Base-by-base conservation (phyloP, 2,888 invertebrate genomes). In the Colostygia pectinataria region DNA sequence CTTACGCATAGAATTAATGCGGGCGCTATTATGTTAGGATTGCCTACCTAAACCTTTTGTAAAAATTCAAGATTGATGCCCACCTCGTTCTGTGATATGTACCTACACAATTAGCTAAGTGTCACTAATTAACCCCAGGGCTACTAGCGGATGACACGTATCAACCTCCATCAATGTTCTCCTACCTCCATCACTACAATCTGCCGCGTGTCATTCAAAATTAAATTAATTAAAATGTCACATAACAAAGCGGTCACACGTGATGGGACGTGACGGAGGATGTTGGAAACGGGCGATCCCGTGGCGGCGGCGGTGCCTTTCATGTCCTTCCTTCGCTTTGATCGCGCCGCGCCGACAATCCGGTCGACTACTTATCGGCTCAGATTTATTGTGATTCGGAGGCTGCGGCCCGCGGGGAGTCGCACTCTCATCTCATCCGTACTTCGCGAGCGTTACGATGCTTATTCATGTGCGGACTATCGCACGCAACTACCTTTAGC, bases 301-400 rank as follows among this genome's bases (percentile, higher is more conserved):
- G 32, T 33, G 34, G 45, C 56, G 53, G 66, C 68, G 66, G 83
- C 87, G 87, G 88, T 80, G 71, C 70, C 80, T 88, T 89, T 89
- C 78, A 88, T 81, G 82, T 86, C 72, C 77, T 77, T 80, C 81
- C 80, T 71, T 75, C 69, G 71, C 86, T 89, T 90, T 90, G 89
- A 89, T 84, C 86, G 72, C 68, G 74, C 86, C 84, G 83, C 80
- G 78, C 87, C 89, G 86, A 83, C 89, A 80, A 87, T 84, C 87
- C 83, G 80, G 75, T 76, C 78, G 82, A 80, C 88, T 88, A 88
- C 89, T 90, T 90, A 90, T 90, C 89, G 88, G 83, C 76, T 84
- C 86, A 83, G 89, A 90, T 90, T 90, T 90, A 90, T 89, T 87
- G 88, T 89, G 87, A 85, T 85, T 86, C 74, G 81, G 84, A 83